These are phyloP conservation scores for Numenius phaeopus DNA, from an alignment of 2,797 vertebrate genomes.

Conservation along the genomic window DNA sequence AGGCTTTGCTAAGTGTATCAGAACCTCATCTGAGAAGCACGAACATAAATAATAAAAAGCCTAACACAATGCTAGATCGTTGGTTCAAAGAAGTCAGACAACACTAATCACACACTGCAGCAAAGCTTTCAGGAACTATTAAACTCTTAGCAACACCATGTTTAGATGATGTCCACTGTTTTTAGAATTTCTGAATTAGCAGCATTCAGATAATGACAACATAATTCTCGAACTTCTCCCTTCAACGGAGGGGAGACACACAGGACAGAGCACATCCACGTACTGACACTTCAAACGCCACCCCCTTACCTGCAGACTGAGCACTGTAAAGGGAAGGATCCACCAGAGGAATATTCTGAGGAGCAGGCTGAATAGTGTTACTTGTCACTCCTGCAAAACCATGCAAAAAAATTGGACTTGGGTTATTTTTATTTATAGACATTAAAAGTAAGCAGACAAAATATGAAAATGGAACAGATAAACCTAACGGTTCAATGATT, in stretches of 20 bases:
- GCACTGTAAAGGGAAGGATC: conserved; percentile 88
- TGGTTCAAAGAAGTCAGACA: neutral
- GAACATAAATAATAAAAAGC: neutral
- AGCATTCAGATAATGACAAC: neutral
- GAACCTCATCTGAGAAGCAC: neutral
- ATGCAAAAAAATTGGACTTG: neutral
- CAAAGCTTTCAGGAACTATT: neutral
- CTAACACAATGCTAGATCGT: neutral
- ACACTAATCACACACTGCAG: neutral
- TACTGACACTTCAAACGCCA: neutral
- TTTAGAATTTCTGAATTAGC: neutral
- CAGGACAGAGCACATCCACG: accelerated
- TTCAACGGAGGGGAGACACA: neutral
- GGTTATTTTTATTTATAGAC: neutral
- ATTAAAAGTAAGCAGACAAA: neutral
- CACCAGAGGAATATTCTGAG: conserved; percentile 82
- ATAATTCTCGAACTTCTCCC: neutral
- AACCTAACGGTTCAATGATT: neutral
- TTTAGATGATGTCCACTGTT: neutral
- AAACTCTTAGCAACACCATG: neutral
- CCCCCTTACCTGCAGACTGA: conserved; percentile 84
- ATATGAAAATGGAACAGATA: neutral
- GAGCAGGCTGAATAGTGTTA: conserved; percentile 85
- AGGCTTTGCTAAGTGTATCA: neutral
- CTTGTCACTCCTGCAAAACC: conserved; percentile 80